Evolutionary conservation across 2,797 vertebrate species (phyloP).

Genomic region (Lates japonicus): DNA sequence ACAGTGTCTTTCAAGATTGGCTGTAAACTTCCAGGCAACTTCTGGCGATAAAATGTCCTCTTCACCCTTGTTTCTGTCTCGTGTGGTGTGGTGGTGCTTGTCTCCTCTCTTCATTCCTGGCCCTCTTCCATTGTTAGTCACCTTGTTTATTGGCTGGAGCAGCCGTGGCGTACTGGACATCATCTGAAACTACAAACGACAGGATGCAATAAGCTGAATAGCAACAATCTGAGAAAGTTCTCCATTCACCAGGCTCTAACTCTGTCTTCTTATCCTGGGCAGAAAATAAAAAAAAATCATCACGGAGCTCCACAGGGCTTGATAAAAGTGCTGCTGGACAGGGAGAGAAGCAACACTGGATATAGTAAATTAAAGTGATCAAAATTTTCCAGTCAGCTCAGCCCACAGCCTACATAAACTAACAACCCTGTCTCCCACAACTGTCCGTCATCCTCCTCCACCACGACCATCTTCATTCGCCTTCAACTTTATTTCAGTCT

Average conservation of each 20-base stretch:
- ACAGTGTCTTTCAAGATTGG: slow-evolving; percentile 9
- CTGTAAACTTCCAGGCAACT: slow-evolving; percentile 36
- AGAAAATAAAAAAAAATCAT: slow-evolving; percentile 99
- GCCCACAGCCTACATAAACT: slow-evolving; percentile 94
- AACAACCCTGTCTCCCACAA: slow-evolving; percentile 94
- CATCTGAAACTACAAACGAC: slow-evolving; percentile 99
- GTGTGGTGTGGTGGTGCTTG: slow-evolving; percentile 73
- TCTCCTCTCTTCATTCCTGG: slow-evolving; percentile 78
- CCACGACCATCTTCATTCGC: slow-evolving; percentile 84
- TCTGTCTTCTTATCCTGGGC: slow-evolving; percentile 99
- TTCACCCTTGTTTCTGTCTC: slow-evolving; percentile 59
- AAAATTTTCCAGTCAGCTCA: slow-evolving; percentile 98
- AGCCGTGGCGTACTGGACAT: slow-evolving; percentile 94
- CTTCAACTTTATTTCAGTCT: slow-evolving; percentile 48
- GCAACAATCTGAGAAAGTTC: slow-evolving; percentile 99
- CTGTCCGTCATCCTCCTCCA: slow-evolving; percentile 89
- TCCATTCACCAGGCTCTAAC: slow-evolving; percentile 98
- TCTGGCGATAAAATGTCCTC: slow-evolving; percentile 42
- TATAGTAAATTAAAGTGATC: slow-evolving; percentile 99
- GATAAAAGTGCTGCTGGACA: slow-evolving; percentile 95
- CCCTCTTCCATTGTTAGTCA: slow-evolving; percentile 93
- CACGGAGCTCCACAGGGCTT: slow-evolving; percentile 95
- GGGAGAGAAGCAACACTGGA: slow-evolving; percentile 91
- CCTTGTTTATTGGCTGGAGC: slow-evolving; percentile 94
- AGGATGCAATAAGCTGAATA: slow-evolving; percentile 99